Conservation (phyloP, 2,113 vertebrate species). For the Pungitius pungitius region DNA sequence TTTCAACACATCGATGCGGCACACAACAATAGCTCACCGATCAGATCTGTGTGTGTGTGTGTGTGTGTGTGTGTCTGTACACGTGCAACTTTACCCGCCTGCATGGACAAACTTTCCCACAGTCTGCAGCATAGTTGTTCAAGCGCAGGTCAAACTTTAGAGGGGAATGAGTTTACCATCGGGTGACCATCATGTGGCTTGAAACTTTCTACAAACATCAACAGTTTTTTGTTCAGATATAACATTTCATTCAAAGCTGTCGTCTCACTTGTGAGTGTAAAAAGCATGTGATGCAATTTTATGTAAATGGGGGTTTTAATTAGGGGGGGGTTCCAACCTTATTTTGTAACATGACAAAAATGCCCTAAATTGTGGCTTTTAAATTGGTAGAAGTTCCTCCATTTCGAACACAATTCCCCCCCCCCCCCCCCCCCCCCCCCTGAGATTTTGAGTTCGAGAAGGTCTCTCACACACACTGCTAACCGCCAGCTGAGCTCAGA, state of each 20-base stretch:
- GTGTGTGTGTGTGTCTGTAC: not conserved
- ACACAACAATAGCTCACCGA: conserved; percentile 29
- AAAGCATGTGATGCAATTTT: not conserved
- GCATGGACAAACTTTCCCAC: conserved; percentile 50
- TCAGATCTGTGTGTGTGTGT: conserved; percentile 15
- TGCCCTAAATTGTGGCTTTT: not conserved
- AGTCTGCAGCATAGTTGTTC: conserved; percentile 1
- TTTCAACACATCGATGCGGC: conserved; percentile 28
- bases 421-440: not conserved
- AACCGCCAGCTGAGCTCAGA: conserved; percentile 33
- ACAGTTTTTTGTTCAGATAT: not conserved
- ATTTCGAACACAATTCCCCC: not conserved
- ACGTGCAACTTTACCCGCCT: not conserved
- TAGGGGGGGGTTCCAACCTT: not conserved
- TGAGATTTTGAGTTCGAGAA: conserved; percentile 8
- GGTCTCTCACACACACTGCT: conserved; percentile 6
- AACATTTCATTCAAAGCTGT: not conserved
- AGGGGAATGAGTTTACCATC: not conserved
- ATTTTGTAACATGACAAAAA: not conserved
- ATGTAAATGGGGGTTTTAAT: not conserved
- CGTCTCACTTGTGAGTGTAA: not conserved
- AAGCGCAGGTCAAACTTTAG: not conserved
- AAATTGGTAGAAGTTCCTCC: not conserved
- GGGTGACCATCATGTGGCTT: not conserved
- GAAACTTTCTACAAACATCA: not conserved